phyloP scores from a whole-genome alignment of 2,113 vertebrate genomes.

The Ammodytes dubius region DNA sequence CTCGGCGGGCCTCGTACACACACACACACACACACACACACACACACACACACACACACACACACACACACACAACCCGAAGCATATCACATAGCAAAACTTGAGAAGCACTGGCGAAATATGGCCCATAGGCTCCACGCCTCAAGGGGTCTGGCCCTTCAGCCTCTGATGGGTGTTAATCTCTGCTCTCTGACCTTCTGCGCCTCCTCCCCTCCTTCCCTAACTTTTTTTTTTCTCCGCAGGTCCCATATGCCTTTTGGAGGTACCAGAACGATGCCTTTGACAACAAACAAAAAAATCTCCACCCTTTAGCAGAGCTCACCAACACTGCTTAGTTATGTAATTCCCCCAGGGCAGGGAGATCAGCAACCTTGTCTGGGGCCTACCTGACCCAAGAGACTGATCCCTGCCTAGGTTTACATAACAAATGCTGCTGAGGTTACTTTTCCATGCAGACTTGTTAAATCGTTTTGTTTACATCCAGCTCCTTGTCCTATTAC shows the following conservation, averaged over 20 bases:
- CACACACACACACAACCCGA: slow-evolving; percentile 27
- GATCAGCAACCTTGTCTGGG: slow-evolving; percentile 73
- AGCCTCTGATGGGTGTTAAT: slow-evolving; percentile 52
- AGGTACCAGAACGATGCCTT: slow-evolving; percentile 48
- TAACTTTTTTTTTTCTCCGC: background rate
- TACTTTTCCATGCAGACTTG: background rate
- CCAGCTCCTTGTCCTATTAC: slow-evolving; percentile 27
- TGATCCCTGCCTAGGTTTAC: slow-evolving; percentile 74
- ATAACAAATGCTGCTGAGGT: slow-evolving; percentile 67
- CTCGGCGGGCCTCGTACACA: slow-evolving; percentile 24
- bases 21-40: slow-evolving; percentile 22
- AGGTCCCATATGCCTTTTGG: slow-evolving; percentile 52
- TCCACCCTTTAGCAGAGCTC: slow-evolving; percentile 24
- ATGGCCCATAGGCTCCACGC: slow-evolving; percentile 34
- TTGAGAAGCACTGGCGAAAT: slow-evolving; percentile 66
- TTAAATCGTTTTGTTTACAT: slow-evolving; percentile 59
- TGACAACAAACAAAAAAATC: slow-evolving; percentile 54
- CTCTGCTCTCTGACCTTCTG: slow-evolving; percentile 59
- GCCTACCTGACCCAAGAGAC: slow-evolving; percentile 68
- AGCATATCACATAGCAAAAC: slow-evolving; percentile 62
- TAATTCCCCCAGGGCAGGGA: slow-evolving; percentile 64
- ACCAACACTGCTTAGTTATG: slow-evolving; percentile 62
- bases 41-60: slow-evolving; percentile 11
- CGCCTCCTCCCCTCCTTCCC: background rate
- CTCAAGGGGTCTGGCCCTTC: slow-evolving; percentile 29